Conservation (phyloP, 1,140 invertebrate genomes). For the Ips nitidus region DNA sequence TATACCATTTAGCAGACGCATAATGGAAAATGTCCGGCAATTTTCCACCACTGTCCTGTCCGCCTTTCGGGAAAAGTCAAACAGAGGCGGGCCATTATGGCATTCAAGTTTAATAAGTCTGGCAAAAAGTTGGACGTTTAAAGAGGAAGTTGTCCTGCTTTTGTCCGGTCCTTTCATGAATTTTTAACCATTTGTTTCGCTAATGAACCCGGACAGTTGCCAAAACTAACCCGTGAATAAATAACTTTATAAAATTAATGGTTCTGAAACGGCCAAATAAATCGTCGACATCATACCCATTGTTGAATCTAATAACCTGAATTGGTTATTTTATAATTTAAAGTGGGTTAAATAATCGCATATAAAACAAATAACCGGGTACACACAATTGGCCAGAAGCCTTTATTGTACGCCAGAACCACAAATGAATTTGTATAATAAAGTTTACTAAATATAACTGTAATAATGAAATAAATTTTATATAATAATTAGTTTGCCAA, state of each 20-base stretch:
- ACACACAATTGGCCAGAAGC: slow-evolving; percentile 1
- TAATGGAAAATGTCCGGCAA: slow-evolving; percentile 8
- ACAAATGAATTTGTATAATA: slow-evolving; percentile 1
- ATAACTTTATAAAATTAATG: background rate
- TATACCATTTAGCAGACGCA: background rate
- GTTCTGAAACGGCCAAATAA: background rate
- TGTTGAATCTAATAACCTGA: slow-evolving; percentile 4
- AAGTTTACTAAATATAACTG: background rate
- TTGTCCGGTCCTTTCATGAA: too few relatives aligned
- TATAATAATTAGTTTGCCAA: background rate
- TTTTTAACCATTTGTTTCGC: too few relatives aligned
- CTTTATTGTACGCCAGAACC: background rate
- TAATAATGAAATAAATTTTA: slow-evolving; percentile 1
- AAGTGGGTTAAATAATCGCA: background rate
- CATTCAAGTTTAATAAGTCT: background rate
- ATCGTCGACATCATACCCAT: background rate
- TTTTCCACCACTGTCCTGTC: background rate
- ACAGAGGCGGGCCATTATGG: background rate
- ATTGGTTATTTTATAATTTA: slow-evolving; percentile 5
- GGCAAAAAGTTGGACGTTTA: slow-evolving; percentile 1
- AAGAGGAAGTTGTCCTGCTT: background rate
- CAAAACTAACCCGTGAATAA: background rate
- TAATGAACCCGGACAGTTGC: too few relatives aligned
- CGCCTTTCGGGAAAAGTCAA: background rate
- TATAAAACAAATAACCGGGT: slow-evolving; percentile 3